These are phyloP conservation scores for Synanthedon vespiformis DNA, from an alignment of 2,888 invertebrate species.

Conservation along the genomic window DNA sequence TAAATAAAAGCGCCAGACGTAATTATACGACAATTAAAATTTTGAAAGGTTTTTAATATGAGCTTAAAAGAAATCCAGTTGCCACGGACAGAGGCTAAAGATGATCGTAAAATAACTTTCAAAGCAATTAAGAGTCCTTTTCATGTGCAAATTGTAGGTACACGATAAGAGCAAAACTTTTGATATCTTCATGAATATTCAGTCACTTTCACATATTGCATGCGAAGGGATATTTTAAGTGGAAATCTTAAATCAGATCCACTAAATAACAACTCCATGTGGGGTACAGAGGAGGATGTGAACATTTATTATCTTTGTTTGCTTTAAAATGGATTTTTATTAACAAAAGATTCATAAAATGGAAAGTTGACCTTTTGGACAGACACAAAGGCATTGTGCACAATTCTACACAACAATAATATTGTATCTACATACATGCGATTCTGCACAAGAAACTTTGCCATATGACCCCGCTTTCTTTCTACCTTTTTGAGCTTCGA, in stretches of 20 bases:
- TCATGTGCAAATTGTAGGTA: conserved; percentile 31
- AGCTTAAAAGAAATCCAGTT: background rate
- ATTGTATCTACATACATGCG: conserved; percentile 5
- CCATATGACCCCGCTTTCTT: conserved; percentile 15
- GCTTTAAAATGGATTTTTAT: conserved; percentile 41
- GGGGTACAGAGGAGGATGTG: conserved; percentile 13
- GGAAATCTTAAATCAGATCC: conserved; percentile 11
- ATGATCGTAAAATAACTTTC: conserved; percentile 44
- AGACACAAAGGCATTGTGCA: conserved; percentile 19
- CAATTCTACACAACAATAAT: conserved; percentile 10
- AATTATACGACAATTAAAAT: no score
- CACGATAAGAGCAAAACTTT: conserved; percentile 29
- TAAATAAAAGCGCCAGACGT: no score
- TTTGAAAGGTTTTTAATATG: background rate
- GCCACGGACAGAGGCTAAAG: background rate
- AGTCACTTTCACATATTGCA: conserved; percentile 45
- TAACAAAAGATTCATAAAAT: conserved; percentile 36
- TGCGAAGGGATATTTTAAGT: conserved; percentile 27
- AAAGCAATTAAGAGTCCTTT: conserved; percentile 40
- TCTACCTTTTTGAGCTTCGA: background rate
- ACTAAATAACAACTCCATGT: conserved; percentile 21
- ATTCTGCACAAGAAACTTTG: conserved; percentile 9
- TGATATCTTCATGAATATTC: conserved; percentile 54
- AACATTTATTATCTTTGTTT: conserved; percentile 25
- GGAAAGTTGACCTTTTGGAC: conserved; percentile 43